Percentiles rank a stretch among this genome's conserved stretches.
These are phyloP conservation scores for Phasianus colchicus DNA, from an alignment of 2,113 vertebrate genomes.

Conservation along the genomic window DNA sequence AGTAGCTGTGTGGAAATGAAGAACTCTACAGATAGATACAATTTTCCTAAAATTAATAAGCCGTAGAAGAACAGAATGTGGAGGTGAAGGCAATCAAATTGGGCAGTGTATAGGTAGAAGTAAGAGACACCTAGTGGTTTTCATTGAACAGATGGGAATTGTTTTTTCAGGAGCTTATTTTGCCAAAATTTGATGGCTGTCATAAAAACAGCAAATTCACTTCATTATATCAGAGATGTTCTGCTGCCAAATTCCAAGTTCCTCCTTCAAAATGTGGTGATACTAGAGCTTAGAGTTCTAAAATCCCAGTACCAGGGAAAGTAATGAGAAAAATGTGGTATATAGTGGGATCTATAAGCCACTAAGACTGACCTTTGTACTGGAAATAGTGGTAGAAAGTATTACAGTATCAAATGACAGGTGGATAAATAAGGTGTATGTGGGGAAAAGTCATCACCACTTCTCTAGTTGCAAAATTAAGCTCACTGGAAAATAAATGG, in stretches of 20 bases:
- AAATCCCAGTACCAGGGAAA: neutral
- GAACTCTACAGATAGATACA: neutral
- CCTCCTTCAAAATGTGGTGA: neutral
- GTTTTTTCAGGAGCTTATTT: neutral
- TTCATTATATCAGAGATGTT: neutral
- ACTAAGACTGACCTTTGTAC: neutral
- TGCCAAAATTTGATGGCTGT: neutral
- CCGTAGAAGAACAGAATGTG: neutral
- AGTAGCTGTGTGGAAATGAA: neutral
- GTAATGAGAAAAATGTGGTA: neutral
- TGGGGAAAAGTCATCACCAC: neutral
- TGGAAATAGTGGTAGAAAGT: neutral
- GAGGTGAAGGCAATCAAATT: neutral
- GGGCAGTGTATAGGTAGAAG: neutral
- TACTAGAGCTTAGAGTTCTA: neutral
- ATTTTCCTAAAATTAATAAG: neutral
- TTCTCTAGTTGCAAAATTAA: neutral
- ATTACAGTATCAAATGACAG: neutral
- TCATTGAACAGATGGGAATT: neutral
- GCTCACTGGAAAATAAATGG: neutral
- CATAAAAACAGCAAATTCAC: neutral
- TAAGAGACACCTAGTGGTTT: neutral
- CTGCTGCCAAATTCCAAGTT: neutral
- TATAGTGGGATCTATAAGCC: neutral
- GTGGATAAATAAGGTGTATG: neutral